Base-by-base conservation (phyloP, 2,888 invertebrate genomes). In the Pecten maximus region DNA sequence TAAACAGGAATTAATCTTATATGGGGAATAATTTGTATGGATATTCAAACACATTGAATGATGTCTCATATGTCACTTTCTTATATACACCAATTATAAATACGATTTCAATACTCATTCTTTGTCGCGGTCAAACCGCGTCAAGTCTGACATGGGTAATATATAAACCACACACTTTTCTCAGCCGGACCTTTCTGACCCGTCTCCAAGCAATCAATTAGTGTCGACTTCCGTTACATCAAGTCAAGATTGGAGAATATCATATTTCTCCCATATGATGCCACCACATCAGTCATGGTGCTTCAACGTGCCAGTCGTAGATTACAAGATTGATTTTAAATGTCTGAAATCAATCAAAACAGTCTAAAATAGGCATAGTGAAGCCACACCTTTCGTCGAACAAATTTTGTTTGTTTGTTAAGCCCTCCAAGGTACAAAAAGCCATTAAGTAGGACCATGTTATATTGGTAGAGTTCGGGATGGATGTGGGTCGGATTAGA, bases 281-380 rank as follows among this genome's bases (percentile, higher is more conserved):
- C 8, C 74, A 74, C 35, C 74, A 74, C 74, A 74, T 74, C 74
- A 74, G 74, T 74, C 74, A 74, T 35, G 74, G 74, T 74, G 74
- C 74, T 74, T 74, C 74, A 74, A 74, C 35, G 35, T 74, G 74
- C 74, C 74, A 74, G 74, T 74, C 35, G 74, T 28, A 74, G 16
- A 88, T 88, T 88, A 48, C 48, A 48, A 88, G 40, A 88, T 88
- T 88, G 88, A 88, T 88, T 88, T 88, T n/a, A 88, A 88, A 88
- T 88, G 88, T 88, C 88, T 40, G 35, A 40, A 88, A 88, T 88
- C 88, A 88, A 88, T 88, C 88, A 88, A 88, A 48, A 40, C 28
- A 44, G 40, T 88, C 88, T 44, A 48, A 88, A 88, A 88, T 40
- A 40, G 88, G 44, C 40, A 44, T 35, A 88, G 88, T 35, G 48